Evolutionary conservation across 2,113 vertebrate genomes (phyloP), one percentile per base, ranked within the genome.

Genomic region (Apteryx mantelli): DNA sequence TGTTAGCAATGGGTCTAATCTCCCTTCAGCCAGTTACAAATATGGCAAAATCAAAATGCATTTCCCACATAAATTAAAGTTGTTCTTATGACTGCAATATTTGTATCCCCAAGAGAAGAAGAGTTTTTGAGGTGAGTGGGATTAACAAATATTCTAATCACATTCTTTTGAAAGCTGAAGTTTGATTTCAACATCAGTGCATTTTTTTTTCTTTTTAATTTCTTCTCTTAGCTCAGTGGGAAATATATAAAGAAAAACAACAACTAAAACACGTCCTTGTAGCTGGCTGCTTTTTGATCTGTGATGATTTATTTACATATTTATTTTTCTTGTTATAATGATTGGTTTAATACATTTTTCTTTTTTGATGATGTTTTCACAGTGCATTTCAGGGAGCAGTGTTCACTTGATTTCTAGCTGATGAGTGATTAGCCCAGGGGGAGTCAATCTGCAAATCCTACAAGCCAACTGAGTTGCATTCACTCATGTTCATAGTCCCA

Each of bases 41-140:
- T 17, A 79, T 6, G 13, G 36, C 32, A 89, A 88, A 88, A 94
- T 30, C 19, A 91, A 93, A 68, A 93, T 66, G 26, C 21, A 74
- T 88, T 97, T 97, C 95, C 93, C 89, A 96, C 12, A 4, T 89
- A 83, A 95, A 96, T 93, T 95, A 89, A 94, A 95, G 93, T 94
- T 85, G 55, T 95, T 94, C 75, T 88, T 95, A 38, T n/a, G 71
- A 82, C 50, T 95, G 91, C 42, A 88, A 80, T 97, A 94, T 77
- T 96, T 97, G 44, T 94, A 95, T 97, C 82, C 96, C 87, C 89
- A 74, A 74, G 93, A 96, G 95, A 68, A 83, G 65, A 58, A 36
- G 44, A 79, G 52, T 30, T 50, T 79, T 92, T 74, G 94, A 97
- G 94, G 89, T 96, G 85, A 96, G 82, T 66, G 82, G 69, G 91